These are phyloP conservation scores for Muscicapa adusta DNA, from an alignment of 2,113 vertebrate genomes.

Conservation along the genomic window DNA sequence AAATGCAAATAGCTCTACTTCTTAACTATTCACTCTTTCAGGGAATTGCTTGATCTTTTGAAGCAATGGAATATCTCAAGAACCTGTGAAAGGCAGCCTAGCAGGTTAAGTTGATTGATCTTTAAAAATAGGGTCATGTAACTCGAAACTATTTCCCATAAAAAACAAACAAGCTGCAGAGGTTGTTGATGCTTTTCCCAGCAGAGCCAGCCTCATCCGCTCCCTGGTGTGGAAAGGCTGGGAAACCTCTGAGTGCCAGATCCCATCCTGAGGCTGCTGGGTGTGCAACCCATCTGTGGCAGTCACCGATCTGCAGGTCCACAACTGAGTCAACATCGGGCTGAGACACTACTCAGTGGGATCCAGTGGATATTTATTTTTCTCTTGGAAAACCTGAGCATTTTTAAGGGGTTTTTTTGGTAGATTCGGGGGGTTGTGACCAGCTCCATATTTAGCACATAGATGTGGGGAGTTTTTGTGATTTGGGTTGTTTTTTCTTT, in stretches of 20 bases:
- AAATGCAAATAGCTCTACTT: background rate
- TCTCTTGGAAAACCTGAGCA: background rate
- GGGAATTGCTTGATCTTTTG: background rate
- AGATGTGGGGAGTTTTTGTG: fast-evolving
- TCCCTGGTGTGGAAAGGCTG: background rate
- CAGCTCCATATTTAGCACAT: background rate
- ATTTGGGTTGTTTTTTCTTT: background rate
- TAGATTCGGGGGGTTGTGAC: background rate
- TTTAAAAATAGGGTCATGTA: background rate
- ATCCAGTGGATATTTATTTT: constrained; percentile 5
- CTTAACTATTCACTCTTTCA: background rate
- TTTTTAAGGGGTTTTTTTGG: background rate
- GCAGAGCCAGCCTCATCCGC: background rate
- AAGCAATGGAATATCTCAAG: background rate
- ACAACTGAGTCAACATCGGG: background rate
- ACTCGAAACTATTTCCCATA: background rate
- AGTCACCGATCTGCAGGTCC: background rate
- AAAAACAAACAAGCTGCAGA: background rate
- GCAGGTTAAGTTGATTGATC: background rate
- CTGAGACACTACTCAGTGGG: background rate
- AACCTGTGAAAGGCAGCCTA: background rate
- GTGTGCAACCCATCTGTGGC: background rate
- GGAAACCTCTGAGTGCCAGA: background rate
- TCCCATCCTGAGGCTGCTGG: background rate
- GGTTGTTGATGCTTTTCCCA: background rate